Base-by-base conservation (phyloP, 2,888 invertebrate species). In the Parnassius glacialis region DNA sequence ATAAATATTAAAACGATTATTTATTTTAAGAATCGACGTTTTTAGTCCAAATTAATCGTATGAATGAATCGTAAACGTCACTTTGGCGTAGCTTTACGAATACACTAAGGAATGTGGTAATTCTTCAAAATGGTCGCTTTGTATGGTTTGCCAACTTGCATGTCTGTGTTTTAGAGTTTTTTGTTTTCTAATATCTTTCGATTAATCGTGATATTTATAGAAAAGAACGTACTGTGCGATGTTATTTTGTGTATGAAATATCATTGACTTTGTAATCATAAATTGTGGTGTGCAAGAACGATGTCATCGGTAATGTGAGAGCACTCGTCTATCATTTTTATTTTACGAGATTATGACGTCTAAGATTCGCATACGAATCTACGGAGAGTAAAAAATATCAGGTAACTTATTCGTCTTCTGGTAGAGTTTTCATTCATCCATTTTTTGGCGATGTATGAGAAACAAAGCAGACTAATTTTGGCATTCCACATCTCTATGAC, bases 41-140 rank as follows among this genome's bases (percentile, higher is more conserved):
- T 57, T 43, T 45, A 42, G 41, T 16, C n/a, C 52, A 48, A 62
- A 59, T 56, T 1, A 34, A 20, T 20, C 20, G 20, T 34, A 34
- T 34, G 34, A 34, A 50, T 54, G 47, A 68, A 75, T 65, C 70
- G 73, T 71, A 77, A 80, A 82, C 74, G 78, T 80, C 80, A 79
- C 68, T 78, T 76, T 74, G 74, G 75, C 74, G 75, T 79, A 78
- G 77, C 76, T 76, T 81, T 82, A 68, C 68, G 84, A 86, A 86
- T 87, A 83, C 83, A 82, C 84, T 83, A 89, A 91, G 93, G 94
- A 94, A 94, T 94, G 94, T 94, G 93, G 93, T 94, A 94, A 94
- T 94, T 94, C 90, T 92, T 90, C 94, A 94, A 94, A 93, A 94
- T 94, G 94, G 94, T 94, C 93, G 94, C 94, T 93, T 90, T 90